These are phyloP conservation scores for Orius laevigatus DNA, from an alignment of 1,140 invertebrate genomes.

Conservation along the genomic window DNA sequence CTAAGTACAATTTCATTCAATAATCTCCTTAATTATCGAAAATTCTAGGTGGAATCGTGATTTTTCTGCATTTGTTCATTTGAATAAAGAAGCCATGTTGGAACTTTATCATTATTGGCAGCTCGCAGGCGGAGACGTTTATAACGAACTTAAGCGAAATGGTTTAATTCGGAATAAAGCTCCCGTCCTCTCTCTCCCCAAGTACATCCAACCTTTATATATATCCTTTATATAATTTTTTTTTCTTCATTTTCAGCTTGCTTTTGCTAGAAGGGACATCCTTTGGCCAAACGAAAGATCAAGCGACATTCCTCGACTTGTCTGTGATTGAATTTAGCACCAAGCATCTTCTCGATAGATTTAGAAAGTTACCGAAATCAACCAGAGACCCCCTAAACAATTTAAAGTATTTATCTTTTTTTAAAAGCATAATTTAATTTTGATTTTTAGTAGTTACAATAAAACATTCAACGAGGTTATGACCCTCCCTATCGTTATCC, in stretches of 20 bases:
- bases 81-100: conserved; percentile 17
- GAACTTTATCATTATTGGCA: conserved; percentile 91
- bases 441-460: conserved; percentile 4
- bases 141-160: conserved; percentile 76
- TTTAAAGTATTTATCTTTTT: background rate
- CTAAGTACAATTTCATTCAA: background rate
- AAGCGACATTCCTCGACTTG: conserved; percentile 62
- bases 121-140: conserved; percentile 87
- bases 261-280: conserved; percentile 64
- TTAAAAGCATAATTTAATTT: background rate
- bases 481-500: conserved; percentile 75
- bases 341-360: conserved; percentile 43
- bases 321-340: conserved; percentile 68
- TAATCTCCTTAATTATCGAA: background rate
- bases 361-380: conserved; percentile 21
- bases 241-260: conserved; percentile 38
- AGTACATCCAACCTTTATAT: conserved; percentile 30
- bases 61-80: background rate
- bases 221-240: conserved; percentile 3
- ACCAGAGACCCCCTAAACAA: conserved; percentile 8
- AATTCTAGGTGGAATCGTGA: too few species aligned
- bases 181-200: conserved; percentile 58
- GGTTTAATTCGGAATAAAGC: conserved; percentile 70
- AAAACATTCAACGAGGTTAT: too few species aligned
- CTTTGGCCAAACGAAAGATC: conserved; percentile 58